Percentiles rank a stretch among this genome's conserved stretches.
These are phyloP conservation scores for Onychomys torridus DNA, from an alignment of 2,797 vertebrate species.

Conservation along the genomic window DNA sequence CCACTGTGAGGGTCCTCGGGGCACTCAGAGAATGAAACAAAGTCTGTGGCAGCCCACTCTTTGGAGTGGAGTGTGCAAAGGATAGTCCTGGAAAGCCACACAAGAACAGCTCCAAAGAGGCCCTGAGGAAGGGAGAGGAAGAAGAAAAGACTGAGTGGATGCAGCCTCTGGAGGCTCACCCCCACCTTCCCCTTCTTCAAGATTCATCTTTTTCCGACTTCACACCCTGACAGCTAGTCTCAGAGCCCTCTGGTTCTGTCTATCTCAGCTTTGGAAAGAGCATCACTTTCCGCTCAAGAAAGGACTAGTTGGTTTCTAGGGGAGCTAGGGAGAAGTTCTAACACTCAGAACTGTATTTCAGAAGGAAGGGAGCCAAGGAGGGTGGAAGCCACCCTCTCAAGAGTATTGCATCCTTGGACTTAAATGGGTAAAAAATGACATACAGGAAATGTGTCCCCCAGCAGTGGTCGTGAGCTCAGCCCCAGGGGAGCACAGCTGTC, in stretches of 20 bases:
- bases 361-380: neutral
- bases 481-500: neutral
- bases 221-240: neutral
- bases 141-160: neutral
- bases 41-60: neutral
- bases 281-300: neutral
- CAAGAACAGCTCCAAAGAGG: neutral
- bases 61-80: neutral
- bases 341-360: constrained; percentile 28
- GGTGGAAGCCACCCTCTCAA: constrained; percentile 36
- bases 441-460: constrained; percentile 72
- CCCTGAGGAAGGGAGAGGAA: neutral
- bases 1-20: neutral
- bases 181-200: neutral
- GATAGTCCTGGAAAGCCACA: neutral
- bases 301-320: neutral
- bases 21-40: neutral
- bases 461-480: constrained; percentile 2
- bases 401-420: constrained; percentile 72
- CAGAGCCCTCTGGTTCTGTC: neutral
- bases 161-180: neutral
- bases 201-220: neutral
- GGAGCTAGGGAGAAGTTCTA: neutral
- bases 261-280: neutral
- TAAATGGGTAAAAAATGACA: constrained; percentile 78